A percentile compares a stretch with the other conserved stretches of the same genome.
These are phyloP conservation scores for Drosophila heteroneura DNA, from an alignment of 2,888 invertebrate genomes.

Conservation along the genomic window DNA sequence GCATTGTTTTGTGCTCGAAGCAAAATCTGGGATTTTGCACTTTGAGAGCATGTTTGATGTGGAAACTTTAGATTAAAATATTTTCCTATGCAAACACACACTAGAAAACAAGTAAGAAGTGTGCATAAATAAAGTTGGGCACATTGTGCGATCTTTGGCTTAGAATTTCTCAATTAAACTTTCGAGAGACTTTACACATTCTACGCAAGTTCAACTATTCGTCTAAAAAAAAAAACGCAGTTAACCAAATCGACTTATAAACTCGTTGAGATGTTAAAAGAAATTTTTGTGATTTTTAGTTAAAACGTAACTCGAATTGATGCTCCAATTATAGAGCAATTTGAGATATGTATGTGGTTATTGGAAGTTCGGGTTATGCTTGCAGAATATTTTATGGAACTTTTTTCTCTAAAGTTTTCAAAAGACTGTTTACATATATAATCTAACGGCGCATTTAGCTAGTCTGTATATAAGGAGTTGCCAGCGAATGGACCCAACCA, in stretches of 20 bases:
- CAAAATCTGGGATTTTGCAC: constrained; percentile 69
- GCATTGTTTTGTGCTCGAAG: constrained; percentile 58
- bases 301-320: neutral
- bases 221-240: neutral
- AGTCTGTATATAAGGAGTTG: constrained; percentile 37
- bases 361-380: neutral
- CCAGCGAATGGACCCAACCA: neutral
- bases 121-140: constrained; percentile 18
- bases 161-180: neutral
- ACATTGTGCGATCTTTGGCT: constrained; percentile 7
- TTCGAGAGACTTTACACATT: constrained; percentile 19
- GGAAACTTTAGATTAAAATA: constrained; percentile 83
- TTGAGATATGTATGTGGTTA: neutral
- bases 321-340: neutral
- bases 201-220: neutral
- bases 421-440: too few species aligned
- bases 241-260: neutral
- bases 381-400: neutral
- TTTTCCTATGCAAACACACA: constrained; percentile 62
- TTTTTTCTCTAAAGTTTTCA: neutral
- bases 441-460: neutral
- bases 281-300: neutral
- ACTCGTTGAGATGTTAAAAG: neutral
- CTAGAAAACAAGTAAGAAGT: neutral
- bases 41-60: constrained; percentile 73